Evolutionary conservation across 2,888 invertebrate genomes (phyloP), one percentile per base, ranked within the genome.

Genomic region (Drosophila mimica): DNA sequence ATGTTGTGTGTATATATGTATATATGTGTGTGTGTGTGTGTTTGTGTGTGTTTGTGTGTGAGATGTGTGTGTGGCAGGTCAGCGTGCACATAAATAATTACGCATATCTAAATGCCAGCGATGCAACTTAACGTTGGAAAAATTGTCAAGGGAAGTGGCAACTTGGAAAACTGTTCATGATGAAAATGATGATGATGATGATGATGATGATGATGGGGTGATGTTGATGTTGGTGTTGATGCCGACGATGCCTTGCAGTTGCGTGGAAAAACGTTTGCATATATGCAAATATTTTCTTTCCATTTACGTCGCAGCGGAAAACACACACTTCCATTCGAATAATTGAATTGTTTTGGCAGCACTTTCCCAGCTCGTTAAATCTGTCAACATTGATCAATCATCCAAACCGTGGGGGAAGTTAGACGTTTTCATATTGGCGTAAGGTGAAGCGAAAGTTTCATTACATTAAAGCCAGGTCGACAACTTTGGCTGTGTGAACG

Each of bases 321-420:
- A 40, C 30, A 31, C 53, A 53, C 56, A 49, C 28, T 28, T 17
- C 43, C 33, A 58, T 13, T n/a, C 54, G 33, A 68, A 75, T 87
- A 88, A 88, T 88, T 90, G 81, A 88, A 90, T 88, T 90, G 81
- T 89, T 88, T 82, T 84, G 80, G 83, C 82, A 83, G 90, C 88
- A 90, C 87, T 88, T 88, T 90, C 71, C 64, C 89, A 87, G 85
- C 88, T 90, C 90, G 89, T 90, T 88, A 89, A 89, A 84, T 89
- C 83, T 87, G 88, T 89, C 90, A 90, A 89, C 90, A 83, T 81
- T 84, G 83, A 88, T 90, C 88, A 82, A 87, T 89, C 90, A 87
- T 73, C 58, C 53, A 43, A 48, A n/a, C 40, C 8, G 28, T 17
- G 7, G 31, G 30, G n/a, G 43, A 20, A 25, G 28, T 56, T n/a